These are phyloP conservation scores for Tenrec ecaudatus DNA, from an alignment of 2,113 vertebrate genomes.

Conservation along the genomic window DNA sequence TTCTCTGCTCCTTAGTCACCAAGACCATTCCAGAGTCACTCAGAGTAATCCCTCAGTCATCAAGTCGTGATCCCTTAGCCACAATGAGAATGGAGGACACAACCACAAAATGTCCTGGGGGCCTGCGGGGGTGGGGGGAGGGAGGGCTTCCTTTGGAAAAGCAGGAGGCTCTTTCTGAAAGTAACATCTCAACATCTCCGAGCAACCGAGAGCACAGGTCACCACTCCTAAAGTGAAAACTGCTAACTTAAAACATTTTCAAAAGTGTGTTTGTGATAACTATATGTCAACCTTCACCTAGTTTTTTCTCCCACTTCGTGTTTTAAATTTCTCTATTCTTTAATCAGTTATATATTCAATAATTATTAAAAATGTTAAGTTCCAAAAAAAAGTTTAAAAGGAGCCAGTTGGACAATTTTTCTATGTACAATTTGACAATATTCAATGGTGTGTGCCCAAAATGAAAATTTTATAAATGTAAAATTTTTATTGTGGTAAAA, in stretches of 20 bases:
- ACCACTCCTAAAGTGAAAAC: neutral
- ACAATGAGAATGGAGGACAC: neutral
- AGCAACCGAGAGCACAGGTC: neutral
- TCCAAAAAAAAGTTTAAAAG: too few species aligned
- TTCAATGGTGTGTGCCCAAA: too few species aligned
- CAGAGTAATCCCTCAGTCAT: neutral
- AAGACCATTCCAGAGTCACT: neutral
- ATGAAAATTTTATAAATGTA: too few species aligned
- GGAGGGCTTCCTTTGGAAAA: neutral
- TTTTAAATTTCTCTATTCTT: neutral
- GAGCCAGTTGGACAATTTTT: too few species aligned
- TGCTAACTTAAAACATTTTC: too few species aligned
- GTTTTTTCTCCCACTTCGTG: neutral
- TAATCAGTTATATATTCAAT: too few species aligned
- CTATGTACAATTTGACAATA: too few species aligned
- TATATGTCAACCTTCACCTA: too few species aligned
- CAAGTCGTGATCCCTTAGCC: neutral
- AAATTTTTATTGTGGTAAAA: neutral
- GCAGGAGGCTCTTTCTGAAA: neutral
- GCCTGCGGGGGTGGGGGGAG: too few species aligned
- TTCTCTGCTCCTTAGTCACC: neutral
- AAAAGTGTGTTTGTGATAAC: too few species aligned
- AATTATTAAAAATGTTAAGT: too few species aligned
- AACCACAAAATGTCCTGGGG: neutral
- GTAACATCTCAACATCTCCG: slow-evolving; percentile 43